Evolutionary conservation across 2,113 vertebrate species (phyloP).

Genomic region (Smithornis capensis): DNA sequence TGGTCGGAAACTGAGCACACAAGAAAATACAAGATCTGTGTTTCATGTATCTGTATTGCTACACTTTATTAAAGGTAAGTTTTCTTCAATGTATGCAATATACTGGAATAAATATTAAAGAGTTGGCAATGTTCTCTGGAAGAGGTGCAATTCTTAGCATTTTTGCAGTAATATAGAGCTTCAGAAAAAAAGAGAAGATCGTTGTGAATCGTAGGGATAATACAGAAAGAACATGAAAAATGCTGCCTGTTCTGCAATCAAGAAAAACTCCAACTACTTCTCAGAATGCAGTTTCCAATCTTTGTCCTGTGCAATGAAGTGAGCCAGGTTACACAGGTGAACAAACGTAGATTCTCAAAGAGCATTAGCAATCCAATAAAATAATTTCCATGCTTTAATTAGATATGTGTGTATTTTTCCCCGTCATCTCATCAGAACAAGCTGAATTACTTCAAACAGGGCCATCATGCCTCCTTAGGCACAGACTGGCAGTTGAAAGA

Average conservation of each 20-base stretch:
- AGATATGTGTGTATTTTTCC: neutral
- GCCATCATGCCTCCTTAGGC: neutral
- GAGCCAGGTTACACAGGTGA: neutral
- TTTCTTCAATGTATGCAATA: neutral
- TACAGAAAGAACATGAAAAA: neutral
- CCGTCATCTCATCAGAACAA: neutral
- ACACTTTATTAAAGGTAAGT: neutral
- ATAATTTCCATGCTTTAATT: neutral
- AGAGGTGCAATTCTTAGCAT: neutral
- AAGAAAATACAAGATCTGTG: neutral
- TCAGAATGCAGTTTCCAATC: neutral
- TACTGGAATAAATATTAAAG: neutral
- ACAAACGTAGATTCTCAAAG: neutral
- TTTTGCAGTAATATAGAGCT: neutral
- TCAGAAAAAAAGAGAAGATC: neutral
- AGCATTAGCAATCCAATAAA: neutral
- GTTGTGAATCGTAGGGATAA: neutral
- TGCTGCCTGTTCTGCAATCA: neutral
- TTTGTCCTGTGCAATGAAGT: neutral
- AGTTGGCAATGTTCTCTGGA: neutral
- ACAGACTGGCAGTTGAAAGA: neutral
- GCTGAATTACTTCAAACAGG: neutral
- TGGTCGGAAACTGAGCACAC: neutral
- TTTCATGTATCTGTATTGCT: neutral
- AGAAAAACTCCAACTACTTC: neutral